Conservation (phyloP, 1,140 invertebrate species). For the Druon quercuslanigerum region DNA sequence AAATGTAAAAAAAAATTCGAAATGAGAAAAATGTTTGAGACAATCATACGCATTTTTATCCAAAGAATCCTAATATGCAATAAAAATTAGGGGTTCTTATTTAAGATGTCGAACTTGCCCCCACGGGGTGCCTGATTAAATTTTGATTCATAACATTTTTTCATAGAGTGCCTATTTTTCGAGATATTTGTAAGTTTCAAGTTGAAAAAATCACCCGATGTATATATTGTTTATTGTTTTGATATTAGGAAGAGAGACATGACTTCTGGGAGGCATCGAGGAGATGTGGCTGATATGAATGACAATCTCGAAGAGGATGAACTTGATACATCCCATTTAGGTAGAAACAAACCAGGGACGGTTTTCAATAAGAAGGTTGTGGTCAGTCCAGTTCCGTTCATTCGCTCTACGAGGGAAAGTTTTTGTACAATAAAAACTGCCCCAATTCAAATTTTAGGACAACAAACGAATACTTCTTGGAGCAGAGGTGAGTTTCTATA, state of each 20-base stretch:
- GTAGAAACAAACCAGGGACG: conserved; percentile 65
- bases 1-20: no score
- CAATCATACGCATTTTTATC: no score
- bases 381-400: conserved; percentile 71
- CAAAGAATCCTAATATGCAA: no score
- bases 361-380: conserved; percentile 72
- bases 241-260: conserved; percentile 34
- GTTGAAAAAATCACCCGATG: no score
- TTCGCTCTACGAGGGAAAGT: conserved; percentile 68
- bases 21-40: no score
- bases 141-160: no score
- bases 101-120: no score
- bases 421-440: conserved; percentile 69
- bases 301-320: background rate
- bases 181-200: no score
- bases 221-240: conserved; percentile 8
- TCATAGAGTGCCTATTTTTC: no score
- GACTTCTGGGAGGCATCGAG: conserved; percentile 7
- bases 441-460: conserved; percentile 64
- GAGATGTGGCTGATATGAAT: background rate
- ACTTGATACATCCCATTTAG: conserved; percentile 39
- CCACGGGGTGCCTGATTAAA: no score
- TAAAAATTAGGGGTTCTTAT: no score
- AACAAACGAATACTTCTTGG: conserved; percentile 56
- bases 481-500: conserved; percentile 51